A percentile compares a stretch with the other conserved stretches of the same genome.
These are phyloP conservation scores for Cyaniris semiargus DNA, from an alignment of 2,888 invertebrate genomes.

Conservation along the genomic window DNA sequence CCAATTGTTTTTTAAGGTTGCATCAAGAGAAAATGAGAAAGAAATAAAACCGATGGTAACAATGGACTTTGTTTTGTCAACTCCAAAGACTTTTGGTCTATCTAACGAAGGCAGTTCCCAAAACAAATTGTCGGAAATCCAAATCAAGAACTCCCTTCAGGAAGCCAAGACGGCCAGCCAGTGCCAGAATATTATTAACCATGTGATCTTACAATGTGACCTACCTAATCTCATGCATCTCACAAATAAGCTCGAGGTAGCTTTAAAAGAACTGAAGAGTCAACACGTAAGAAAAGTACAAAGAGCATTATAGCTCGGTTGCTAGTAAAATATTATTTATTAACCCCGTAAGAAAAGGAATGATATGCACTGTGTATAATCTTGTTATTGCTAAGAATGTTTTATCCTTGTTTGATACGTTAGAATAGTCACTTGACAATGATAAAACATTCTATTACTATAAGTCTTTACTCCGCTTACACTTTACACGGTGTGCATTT, in stretches of 20 bases:
- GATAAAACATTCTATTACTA: too few species aligned
- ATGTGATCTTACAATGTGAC: constrained; percentile 75
- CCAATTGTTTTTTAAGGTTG: constrained; percentile 52
- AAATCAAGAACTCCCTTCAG: constrained; percentile 56
- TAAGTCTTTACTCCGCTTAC: too few species aligned
- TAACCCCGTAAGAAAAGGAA: neutral
- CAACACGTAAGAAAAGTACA: constrained; percentile 80
- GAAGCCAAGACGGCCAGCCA: constrained; percentile 69
- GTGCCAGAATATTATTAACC: constrained; percentile 65
- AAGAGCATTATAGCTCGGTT: constrained; percentile 59
- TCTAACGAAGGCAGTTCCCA: constrained; percentile 42
- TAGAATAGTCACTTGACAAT: too few species aligned
- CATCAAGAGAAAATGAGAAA: constrained; percentile 55
- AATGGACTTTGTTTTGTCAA: constrained; percentile 65
- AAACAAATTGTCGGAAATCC: constrained; percentile 42
- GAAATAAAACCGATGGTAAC: constrained; percentile 64
- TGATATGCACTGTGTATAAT: neutral
- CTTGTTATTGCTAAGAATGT: neutral
- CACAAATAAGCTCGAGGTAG: constrained; percentile 77
- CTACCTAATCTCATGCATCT: constrained; percentile 78
- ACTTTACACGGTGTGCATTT: too few species aligned
- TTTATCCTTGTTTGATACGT: too few species aligned
- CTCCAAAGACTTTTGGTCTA: constrained; percentile 60
- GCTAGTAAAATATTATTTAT: neutral
- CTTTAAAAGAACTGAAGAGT: constrained; percentile 79